Base-by-base conservation (phyloP, 2,888 invertebrate genomes). In the Encarsia formosa region DNA sequence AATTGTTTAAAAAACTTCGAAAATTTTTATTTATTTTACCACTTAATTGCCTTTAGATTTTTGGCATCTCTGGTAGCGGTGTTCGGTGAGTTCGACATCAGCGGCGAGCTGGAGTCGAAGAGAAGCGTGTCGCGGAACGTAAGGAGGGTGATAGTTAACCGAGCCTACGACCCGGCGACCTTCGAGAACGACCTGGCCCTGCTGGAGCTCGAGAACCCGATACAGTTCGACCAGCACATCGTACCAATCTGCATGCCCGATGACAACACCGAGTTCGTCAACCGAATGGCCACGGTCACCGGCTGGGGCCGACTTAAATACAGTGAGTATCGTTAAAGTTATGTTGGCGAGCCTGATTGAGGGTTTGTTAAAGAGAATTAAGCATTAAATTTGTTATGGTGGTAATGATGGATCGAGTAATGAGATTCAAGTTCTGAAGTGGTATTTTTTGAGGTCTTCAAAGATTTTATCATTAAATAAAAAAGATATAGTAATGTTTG, bases 291-390 rank as follows among this genome's bases (percentile, higher is more conserved):
- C 0, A 89, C 88, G 0, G 93, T 94, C 3, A 91, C 92, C 0
- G 94, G 94, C 2, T 94, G 93, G 93, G 94, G 94, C 0, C 81
- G 93, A 15, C 80, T 93, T 34, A 91, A 90, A 73, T 93, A 93
- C 68, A 89, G 90, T 80, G 63, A 69, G 76, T n/a, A n/a, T n/a
- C n/a, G n/a, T n/a, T n/a, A n/a, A n/a, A n/a, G n/a, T n/a, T n/a
- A n/a, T n/a, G n/a, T n/a, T n/a, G n/a, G n/a, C n/a, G n/a, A n/a
- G n/a, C n/a, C n/a, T n/a, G n/a, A n/a, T n/a, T n/a, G n/a, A n/a
- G n/a, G n/a, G n/a, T n/a, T n/a, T n/a, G n/a, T n/a, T n/a, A n/a
- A n/a, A n/a, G n/a, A n/a, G n/a, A n/a, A n/a, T n/a, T n/a, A n/a
- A n/a, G n/a, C n/a, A n/a, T n/a, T n/a, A n/a, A n/a, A n/a, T n/a